Base-by-base conservation (phyloP, 2,888 invertebrate species). In the Melieria picta region DNA sequence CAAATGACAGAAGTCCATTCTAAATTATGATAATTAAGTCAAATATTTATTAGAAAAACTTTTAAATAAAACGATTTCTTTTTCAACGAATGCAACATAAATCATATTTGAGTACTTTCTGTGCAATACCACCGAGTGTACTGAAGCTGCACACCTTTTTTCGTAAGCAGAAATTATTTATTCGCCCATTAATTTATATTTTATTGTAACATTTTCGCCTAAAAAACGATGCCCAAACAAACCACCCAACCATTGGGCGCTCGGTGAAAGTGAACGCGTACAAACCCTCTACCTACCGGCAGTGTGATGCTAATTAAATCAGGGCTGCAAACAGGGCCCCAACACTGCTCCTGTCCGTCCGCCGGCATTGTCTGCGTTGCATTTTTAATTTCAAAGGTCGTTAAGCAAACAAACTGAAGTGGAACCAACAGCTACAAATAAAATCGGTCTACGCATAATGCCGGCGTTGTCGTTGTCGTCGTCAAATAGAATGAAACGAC, bases 351-450 rank as follows among this genome's bases (percentile, higher is more conserved):
- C 30, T 30, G 30, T 30, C 30, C 30, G 30, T 30, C 1, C 13
- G 11, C 10, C 45, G 9, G 45, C 45, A 52, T 42, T 62, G 42
- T 60, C 43, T 16, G 46, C 16, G 30, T 62, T 69, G 46, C 47
- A 52, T 75, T 82, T 80, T 78, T 83, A 83, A 83, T 83, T 84
- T 83, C 83, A 83, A 81, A 83, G 83, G 82, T 83, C 82, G 84
- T 83, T 84, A 83, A 84, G 78, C 84, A 83, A 81, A 83, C 83
- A 84, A 81, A 82, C 82, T 84, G 81, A 83, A 84, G 83, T 83
- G 83, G 83, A 84, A 83, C 83, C 79, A 83, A 82, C 80, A 78
- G 77, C 75, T 74, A 73, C 65, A 62, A 69, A 58, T 56, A 16
- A 60, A 67, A 67, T 57, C 63, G 13, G 52, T 62, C 65, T 66